Conservation (phyloP, 2,797 vertebrate species). For the Tympanoctomys barrerae region DNA sequence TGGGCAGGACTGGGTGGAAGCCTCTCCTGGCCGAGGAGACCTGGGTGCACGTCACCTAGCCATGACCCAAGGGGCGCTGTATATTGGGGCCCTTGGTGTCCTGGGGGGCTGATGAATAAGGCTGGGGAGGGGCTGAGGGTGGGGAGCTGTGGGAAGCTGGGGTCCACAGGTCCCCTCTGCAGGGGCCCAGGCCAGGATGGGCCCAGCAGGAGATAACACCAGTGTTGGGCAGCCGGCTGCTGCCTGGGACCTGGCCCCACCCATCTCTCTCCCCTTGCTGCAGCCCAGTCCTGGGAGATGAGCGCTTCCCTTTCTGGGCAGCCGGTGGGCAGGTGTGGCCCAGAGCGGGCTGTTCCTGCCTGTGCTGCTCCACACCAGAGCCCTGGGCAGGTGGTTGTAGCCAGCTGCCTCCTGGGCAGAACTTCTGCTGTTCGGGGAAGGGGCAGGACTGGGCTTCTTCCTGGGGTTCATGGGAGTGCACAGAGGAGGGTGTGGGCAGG, state of each 20-base stretch:
- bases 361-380: background rate
- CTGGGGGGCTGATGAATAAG: background rate
- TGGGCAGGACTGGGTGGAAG: background rate
- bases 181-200: background rate
- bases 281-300: background rate
- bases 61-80: background rate
- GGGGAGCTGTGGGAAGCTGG: background rate
- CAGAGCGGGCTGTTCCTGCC: background rate
- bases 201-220: no score
- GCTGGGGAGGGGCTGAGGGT: background rate
- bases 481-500: background rate
- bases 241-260: no score
- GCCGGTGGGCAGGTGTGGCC: background rate
- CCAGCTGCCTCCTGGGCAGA: background rate
- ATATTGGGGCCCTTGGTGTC: background rate
- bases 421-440: background rate
- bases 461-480: background rate
- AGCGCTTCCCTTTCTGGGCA: background rate
- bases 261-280: no score
- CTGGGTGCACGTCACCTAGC: background rate
- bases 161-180: background rate
- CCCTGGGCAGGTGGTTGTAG: background rate
- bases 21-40: rapidly evolving
- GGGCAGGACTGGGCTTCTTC: background rate
- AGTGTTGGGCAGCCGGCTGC: no score